phyloP scores from a whole-genome alignment of 2,888 invertebrate genomes.

The Reticulitermes lucifugus region DNA sequence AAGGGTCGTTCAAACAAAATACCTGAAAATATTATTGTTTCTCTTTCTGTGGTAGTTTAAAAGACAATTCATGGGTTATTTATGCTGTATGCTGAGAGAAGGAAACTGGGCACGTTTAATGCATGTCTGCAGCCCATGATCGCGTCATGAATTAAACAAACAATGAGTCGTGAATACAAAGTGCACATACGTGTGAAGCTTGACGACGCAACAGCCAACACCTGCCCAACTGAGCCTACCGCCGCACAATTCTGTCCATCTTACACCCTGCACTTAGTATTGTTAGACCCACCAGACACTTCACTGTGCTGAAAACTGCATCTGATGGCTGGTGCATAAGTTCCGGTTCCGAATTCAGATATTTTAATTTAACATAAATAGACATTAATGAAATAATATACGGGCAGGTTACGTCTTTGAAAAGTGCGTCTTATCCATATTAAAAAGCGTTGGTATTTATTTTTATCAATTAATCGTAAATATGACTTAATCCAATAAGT shows the following conservation, averaged over 20 bases:
- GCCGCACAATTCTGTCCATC: too few relatives aligned
- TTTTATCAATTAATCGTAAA: too few relatives aligned
- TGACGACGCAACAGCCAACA: background rate
- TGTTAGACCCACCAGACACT: background rate
- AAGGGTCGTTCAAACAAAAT: too few relatives aligned
- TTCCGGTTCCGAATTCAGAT: background rate
- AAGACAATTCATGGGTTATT: background rate
- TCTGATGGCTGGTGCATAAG: too few relatives aligned
- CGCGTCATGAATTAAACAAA: conserved; percentile 30
- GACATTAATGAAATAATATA: too few relatives aligned
- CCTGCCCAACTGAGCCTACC: background rate
- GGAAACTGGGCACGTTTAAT: conserved; percentile 8
- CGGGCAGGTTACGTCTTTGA: too few relatives aligned
- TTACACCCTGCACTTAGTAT: background rate
- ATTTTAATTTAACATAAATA: too few relatives aligned
- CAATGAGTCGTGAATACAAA: conserved; percentile 3
- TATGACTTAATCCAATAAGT: too few relatives aligned
- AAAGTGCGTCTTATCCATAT: too few relatives aligned
- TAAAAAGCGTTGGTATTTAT: too few relatives aligned
- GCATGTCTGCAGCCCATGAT: background rate
- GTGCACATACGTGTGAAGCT: background rate
- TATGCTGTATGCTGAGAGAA: background rate
- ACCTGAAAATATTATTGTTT: background rate
- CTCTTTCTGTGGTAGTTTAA: background rate
- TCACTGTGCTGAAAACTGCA: too few relatives aligned